Percentiles rank a stretch among this genome's conserved stretches.
phyloP scores from a whole-genome alignment of 2,113 vertebrate species.

The Podarcis muralis region DNA sequence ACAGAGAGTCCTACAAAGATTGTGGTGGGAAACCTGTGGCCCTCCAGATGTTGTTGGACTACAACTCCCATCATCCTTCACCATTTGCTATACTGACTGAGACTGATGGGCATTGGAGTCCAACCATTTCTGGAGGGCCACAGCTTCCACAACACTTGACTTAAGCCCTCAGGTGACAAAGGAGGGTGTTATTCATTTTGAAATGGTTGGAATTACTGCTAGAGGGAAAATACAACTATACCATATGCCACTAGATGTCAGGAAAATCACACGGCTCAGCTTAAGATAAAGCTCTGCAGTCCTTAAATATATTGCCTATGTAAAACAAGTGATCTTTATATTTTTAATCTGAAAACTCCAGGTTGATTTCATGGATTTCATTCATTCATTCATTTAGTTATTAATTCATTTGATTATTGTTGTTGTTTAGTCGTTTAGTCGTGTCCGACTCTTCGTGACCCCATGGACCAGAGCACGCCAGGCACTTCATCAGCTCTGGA shows the following conservation, averaged over 20 bases:
- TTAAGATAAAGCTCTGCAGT: background rate
- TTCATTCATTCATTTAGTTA: no score
- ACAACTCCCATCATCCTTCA: background rate
- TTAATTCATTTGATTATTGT: no score
- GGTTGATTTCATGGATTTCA: no score
- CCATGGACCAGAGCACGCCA: no score
- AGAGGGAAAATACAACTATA: background rate
- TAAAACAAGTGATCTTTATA: no score
- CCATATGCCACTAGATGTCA: conserved; percentile 74
- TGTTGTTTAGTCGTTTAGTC: no score
- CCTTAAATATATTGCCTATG: no score
- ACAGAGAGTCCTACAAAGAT: background rate
- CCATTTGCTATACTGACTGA: background rate
- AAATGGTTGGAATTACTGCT: background rate
- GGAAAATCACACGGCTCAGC: conserved; percentile 44
- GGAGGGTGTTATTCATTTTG: background rate
- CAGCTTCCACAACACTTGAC: background rate
- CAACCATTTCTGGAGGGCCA: background rate
- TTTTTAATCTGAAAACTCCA: no score
- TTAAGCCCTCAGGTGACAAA: background rate
- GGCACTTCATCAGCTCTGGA: no score
- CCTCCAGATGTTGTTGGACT: background rate
- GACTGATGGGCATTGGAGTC: background rate
- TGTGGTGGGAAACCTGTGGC: background rate
- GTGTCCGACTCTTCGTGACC: no score